Evolutionary conservation across 2,888 invertebrate species (phyloP), one percentile per base, ranked within the genome.

Genomic region (Eristalis tenax): DNA sequence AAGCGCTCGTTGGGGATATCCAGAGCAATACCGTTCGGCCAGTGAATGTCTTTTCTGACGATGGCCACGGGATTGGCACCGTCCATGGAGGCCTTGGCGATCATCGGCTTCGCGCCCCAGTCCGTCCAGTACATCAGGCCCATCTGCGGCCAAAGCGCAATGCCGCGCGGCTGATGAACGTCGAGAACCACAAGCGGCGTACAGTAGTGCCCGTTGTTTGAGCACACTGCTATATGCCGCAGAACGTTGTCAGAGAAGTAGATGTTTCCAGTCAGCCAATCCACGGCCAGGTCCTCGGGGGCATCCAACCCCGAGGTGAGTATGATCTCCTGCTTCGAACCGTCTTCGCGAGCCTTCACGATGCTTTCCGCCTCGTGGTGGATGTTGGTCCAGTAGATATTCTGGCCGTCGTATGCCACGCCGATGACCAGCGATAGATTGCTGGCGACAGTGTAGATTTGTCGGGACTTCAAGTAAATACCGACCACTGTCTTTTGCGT

Each of bases 81-180:
- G 92, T 99, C 97, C 98, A 99, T 98, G 8, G 95, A 94, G 8
- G 98, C 95, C 10, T 94, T 93, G 89, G 96, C 96, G 89, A 99
- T 98, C 90, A 96, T 94, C 0, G 96, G 95, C 11, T 93, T 94
- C 0, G 92, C 90, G 4, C 97, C 97, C 97, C 97, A 98, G 92
- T 99, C 98, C 0, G 97, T 96, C 98, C 98, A 99, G 93, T 96
- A 99, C 95, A 99, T 96, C 89, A 93, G 96, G 94, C 97, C 97
- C 40, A 94, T 94, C 69, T 91, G 91, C 0, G 97, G 96, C 93
- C 96, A 94, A 8, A 97, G 92, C 0, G 95, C 96, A 71, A 97
- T 94, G 59, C 95, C 96, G 88, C 95, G 94, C 0, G 97, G 96
- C 90, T 94, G 96, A 78, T 95, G 94, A 4, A 95, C 94, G 73